Base-by-base conservation (phyloP, 2,888 invertebrate genomes). In the Agonum fuliginosum region DNA sequence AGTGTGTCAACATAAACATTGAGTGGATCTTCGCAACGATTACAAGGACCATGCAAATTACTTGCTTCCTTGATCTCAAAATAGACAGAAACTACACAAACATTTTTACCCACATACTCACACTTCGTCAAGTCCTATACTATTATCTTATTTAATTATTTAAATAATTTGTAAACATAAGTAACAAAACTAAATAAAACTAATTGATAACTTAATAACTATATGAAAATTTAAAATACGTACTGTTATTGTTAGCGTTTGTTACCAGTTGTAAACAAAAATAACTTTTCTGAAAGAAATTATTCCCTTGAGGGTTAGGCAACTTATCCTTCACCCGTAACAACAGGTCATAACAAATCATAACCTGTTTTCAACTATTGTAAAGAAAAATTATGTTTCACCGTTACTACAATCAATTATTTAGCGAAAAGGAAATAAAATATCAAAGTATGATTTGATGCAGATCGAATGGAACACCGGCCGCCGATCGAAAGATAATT, bases 1-100 rank as follows among this genome's bases (percentile, higher is more conserved):
- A 48, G 19, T 48, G 54, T 24, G 24, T 24, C 54, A 54, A 54
- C 54, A 54, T 54, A 54, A 48, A 54, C 54, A 24, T n/a, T n/a
- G 8, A 5, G 54, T 54, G 24, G 22, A 17, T 51, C 54, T 48
- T 54, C 54, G 54, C 24, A 20, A 4, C 20, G 30, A 17, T 34
- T 30, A 72, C 67, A 72, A 72, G 71, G 71, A 51, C 71, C 51
- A 37, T 48, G 48, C 30, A 48, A 51, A 72, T 72, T 51, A 72
- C 30, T 17, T 6, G 71, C 71, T 72, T 72, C 71, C 71, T 72
- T 34, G 20, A 34, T 72, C 71, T 72, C 27, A 30, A 72, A 72
- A 72, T 72, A 72, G 70, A 27, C 58, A 12, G 22, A 51, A 72
- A 72, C 51, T 72, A 27, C 48, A 48, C 46, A 70, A 24, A 69